Percentiles rank a stretch among this genome's conserved stretches.
Conservation (phyloP, 2,888 invertebrate species). For the Druceiella hillmani region DNA sequence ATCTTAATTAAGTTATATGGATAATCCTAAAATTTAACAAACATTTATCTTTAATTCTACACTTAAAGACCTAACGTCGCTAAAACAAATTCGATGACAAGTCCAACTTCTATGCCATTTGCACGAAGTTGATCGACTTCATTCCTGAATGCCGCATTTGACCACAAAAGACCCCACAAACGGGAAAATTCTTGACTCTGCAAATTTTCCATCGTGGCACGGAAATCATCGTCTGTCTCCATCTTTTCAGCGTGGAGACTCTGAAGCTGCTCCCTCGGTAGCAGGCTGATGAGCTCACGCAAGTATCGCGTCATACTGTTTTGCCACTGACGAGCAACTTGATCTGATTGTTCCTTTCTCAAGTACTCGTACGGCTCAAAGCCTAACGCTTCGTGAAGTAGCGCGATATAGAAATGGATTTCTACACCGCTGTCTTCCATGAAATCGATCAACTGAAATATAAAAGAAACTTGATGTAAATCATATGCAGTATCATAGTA, state of each 20-base stretch:
- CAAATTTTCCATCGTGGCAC: slow-evolving; percentile 33
- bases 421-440: slow-evolving; percentile 41
- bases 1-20: too few species aligned
- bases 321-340: slow-evolving; percentile 30
- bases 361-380: too few species aligned
- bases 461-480: too few species aligned
- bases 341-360: too few species aligned
- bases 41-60: too few species aligned
- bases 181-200: slow-evolving; percentile 33
- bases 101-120: slow-evolving; percentile 32
- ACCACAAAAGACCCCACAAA: slow-evolving; percentile 31
- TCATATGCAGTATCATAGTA: too few species aligned
- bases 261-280: slow-evolving; percentile 34
- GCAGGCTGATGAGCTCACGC: slow-evolving; percentile 28
- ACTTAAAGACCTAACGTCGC: slow-evolving; percentile 39
- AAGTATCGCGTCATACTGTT: slow-evolving; percentile 31
- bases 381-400: slow-evolving; percentile 33
- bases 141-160: slow-evolving; percentile 31
- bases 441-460: slow-evolving; percentile 37
- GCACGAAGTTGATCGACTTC: slow-evolving; percentile 31
- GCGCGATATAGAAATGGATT: slow-evolving; percentile 35
- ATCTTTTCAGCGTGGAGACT: slow-evolving; percentile 37
- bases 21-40: too few species aligned
- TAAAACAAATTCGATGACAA: slow-evolving; percentile 29
- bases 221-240: slow-evolving; percentile 34